A percentile compares a stretch with the other conserved stretches of the same genome.
phyloP scores from a whole-genome alignment of 1,140 invertebrate genomes.

The Drosophila miranda region DNA sequence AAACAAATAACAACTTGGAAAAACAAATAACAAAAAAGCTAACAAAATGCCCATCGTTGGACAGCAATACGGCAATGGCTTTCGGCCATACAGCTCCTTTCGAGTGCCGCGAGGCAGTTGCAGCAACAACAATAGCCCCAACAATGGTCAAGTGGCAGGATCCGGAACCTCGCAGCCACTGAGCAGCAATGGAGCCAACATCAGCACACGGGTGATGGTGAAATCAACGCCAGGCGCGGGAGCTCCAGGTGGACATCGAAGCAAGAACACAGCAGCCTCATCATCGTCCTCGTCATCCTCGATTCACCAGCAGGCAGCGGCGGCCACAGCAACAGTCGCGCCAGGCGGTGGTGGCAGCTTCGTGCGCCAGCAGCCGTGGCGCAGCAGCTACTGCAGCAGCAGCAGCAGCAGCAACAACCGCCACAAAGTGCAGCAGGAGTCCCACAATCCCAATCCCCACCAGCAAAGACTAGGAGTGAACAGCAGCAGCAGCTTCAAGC shows the following conservation, averaged over 20 bases:
- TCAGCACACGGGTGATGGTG: slow-evolving; percentile 16
- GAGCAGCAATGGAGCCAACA: slow-evolving; percentile 45
- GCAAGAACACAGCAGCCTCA: slow-evolving; percentile 39
- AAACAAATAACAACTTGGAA: slow-evolving; percentile 31
- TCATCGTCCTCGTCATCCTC: slow-evolving; percentile 62
- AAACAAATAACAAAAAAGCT: slow-evolving; percentile 17
- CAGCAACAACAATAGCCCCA: slow-evolving; percentile 26
- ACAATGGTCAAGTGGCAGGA: slow-evolving; percentile 22
- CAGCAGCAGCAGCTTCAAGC: slow-evolving; percentile 58
- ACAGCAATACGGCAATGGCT: slow-evolving; percentile 73
- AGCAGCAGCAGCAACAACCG: slow-evolving; percentile 50
- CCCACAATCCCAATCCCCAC: slow-evolving; percentile 3
- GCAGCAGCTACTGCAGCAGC: slow-evolving; percentile 71
- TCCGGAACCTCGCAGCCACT: slow-evolving; percentile 38
- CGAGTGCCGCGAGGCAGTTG: slow-evolving; percentile 70
- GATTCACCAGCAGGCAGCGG: slow-evolving; percentile 53
- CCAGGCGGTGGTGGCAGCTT: slow-evolving; percentile 37
- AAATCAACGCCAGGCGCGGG: slow-evolving; percentile 37
- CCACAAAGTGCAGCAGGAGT: slow-evolving; percentile 29
- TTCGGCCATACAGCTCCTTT: slow-evolving; percentile 81
- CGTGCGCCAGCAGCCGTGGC: slow-evolving; percentile 69
- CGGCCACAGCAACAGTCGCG: slow-evolving; percentile 1
- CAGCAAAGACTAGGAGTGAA: slow-evolving; percentile 26
- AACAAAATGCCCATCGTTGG: slow-evolving; percentile 81
- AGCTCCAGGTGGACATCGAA: slow-evolving; percentile 21